Percentiles rank a stretch among this genome's conserved stretches.
Evolutionary conservation across 2,888 invertebrate genomes (phyloP).

Genomic region (Torymus aiolomorphi): DNA sequence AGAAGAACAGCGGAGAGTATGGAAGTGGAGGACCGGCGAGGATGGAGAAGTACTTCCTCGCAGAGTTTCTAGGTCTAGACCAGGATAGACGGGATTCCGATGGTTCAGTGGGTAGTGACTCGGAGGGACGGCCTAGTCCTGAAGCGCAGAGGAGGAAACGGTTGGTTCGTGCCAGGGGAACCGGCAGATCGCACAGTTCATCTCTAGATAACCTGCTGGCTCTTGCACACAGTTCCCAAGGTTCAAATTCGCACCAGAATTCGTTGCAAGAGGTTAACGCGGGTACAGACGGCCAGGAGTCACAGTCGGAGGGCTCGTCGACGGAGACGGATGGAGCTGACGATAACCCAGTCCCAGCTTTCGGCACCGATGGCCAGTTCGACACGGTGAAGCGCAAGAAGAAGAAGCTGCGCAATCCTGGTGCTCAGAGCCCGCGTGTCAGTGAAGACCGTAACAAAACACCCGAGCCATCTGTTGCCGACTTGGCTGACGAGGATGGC

Average conservation of each 20-base stretch:
- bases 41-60: constrained; percentile 92
- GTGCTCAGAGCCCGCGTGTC: constrained; percentile 73
- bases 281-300: constrained; percentile 71
- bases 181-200: constrained; percentile 88
- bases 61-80: constrained; percentile 89
- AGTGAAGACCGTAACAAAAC: constrained; percentile 81
- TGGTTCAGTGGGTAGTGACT: constrained; percentile 93
- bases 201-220: constrained; percentile 87
- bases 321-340: constrained; percentile 85
- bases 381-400: constrained; percentile 91
- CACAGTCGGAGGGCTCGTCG: constrained; percentile 78
- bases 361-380: constrained; percentile 86
- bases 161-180: constrained; percentile 87
- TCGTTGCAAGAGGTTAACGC: constrained; percentile 71
- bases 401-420: constrained; percentile 79
- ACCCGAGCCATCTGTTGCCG: constrained; percentile 78
- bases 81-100: constrained; percentile 87
- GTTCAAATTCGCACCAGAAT: constrained; percentile 65
- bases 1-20: constrained; percentile 79
- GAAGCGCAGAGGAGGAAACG: constrained; percentile 87
- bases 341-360: constrained; percentile 77
- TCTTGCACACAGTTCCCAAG: constrained; percentile 69
- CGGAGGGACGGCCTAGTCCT: constrained; percentile 91
- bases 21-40: constrained; percentile 81
- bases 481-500: constrained; percentile 77